Percentiles rank a stretch among this genome's conserved stretches.
Evolutionary conservation across 64 coral and sea anemone genomes (phyloP).

Genomic region (Actinia equina): DNA sequence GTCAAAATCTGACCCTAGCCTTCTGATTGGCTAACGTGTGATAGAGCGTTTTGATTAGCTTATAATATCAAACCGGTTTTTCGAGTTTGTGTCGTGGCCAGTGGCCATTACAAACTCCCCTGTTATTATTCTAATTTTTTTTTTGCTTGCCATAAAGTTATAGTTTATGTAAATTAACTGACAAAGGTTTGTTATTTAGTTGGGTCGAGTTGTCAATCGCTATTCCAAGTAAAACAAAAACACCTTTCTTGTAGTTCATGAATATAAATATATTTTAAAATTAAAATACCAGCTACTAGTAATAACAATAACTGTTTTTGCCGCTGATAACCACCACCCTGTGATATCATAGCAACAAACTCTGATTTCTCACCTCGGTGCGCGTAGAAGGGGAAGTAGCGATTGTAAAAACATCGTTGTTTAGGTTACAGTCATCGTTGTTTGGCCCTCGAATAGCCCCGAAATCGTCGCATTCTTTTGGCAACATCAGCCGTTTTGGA

Average conservation of each 20-base stretch:
- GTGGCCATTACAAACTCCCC: too few species aligned
- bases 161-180: background rate
- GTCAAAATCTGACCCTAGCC: too few species aligned
- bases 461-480: background rate
- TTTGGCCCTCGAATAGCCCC: background rate
- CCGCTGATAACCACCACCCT: background rate
- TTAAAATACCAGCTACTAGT: background rate
- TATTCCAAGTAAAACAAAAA: background rate
- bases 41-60: too few species aligned
- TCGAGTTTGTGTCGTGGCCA: too few species aligned
- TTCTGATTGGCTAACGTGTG: too few species aligned
- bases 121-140: background rate
- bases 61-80: too few species aligned
- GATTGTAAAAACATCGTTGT: background rate
- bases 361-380: background rate
- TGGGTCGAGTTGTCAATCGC: background rate
- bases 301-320: background rate
- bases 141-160: background rate
- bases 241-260: background rate
- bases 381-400: background rate
- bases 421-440: background rate
- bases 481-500: background rate
- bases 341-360: background rate
- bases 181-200: background rate
- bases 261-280: background rate